These are phyloP conservation scores for Halesus radiatus DNA, from an alignment of 1,140 invertebrate species.

Conservation along the genomic window DNA sequence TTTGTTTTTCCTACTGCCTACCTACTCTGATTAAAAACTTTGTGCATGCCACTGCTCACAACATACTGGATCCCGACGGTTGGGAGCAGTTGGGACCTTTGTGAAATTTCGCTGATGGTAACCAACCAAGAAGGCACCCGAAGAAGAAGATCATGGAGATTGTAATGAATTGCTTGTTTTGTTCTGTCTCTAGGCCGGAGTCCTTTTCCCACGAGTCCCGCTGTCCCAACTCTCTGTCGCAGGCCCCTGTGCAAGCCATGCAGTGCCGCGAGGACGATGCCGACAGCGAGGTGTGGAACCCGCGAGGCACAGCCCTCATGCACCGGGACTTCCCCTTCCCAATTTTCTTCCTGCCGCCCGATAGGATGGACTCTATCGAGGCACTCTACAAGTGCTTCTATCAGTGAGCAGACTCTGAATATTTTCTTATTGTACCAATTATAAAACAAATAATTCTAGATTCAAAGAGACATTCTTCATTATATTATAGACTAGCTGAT, in stretches of 20 bases:
- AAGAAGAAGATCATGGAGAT: too few species aligned
- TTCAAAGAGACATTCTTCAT: too few species aligned
- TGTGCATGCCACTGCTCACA: too few species aligned
- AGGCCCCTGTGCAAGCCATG: slow-evolving; percentile 61
- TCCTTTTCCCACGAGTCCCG: slow-evolving; percentile 80
- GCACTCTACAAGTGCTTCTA: slow-evolving; percentile 74
- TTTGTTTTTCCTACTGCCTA: too few species aligned
- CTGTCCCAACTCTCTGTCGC: slow-evolving; percentile 87
- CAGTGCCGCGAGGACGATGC: slow-evolving; percentile 61
- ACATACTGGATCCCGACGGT: too few species aligned
- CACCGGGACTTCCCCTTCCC: slow-evolving; percentile 87
- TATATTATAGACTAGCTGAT: too few species aligned
- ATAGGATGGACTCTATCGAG: slow-evolving; percentile 69
- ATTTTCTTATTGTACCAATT: too few species aligned
- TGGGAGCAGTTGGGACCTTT: too few species aligned
- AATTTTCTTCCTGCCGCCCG: slow-evolving; percentile 81
- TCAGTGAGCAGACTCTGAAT: slow-evolving; percentile 59
- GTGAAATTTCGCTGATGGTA: too few species aligned
- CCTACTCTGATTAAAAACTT: too few species aligned
- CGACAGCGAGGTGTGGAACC: slow-evolving; percentile 80
- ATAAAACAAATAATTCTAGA: too few species aligned
- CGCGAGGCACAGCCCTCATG: slow-evolving; percentile 79
- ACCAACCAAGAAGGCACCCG: too few species aligned
- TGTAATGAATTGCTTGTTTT: background rate
- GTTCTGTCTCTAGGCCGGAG: slow-evolving; percentile 60